A percentile compares a stretch with the other conserved stretches of the same genome.
Evolutionary conservation across 2,113 vertebrate genomes (phyloP).

Genomic region (Calyptommatus sinebrachiatus): DNA sequence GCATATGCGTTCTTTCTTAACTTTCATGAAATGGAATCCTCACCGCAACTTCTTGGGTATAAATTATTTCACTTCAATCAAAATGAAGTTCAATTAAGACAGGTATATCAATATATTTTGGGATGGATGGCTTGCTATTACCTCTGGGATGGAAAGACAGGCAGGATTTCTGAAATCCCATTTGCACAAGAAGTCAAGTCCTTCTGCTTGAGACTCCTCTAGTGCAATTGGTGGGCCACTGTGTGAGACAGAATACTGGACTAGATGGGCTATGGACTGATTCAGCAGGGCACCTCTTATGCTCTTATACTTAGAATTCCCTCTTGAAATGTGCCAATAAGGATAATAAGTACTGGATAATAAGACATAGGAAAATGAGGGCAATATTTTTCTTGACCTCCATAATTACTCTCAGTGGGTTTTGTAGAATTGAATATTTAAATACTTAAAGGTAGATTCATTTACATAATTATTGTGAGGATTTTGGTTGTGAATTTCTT

Average conservation of each 20-base stretch:
- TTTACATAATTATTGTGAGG: too few relatives aligned
- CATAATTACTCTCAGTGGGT: background rate
- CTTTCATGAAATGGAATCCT: constrained; percentile 68
- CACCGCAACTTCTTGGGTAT: constrained; percentile 66
- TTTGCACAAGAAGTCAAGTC: background rate
- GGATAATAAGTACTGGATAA: background rate
- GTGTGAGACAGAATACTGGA: too few relatives aligned
- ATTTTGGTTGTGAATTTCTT: too few relatives aligned
- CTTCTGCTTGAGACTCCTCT: background rate
- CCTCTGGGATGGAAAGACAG: background rate
- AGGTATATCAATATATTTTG: constrained; percentile 60
- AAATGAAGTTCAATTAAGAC: constrained; percentile 63
- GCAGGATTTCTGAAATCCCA: too few relatives aligned
- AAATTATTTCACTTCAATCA: constrained; percentile 67
- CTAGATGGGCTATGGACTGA: too few relatives aligned
- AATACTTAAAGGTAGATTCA: background rate
- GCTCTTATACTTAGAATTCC: background rate
- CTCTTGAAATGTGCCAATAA: background rate
- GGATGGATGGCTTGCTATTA: background rate
- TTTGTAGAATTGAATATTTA: background rate
- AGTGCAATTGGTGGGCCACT: too few relatives aligned
- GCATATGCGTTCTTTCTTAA: constrained; percentile 69
- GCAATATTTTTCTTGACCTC: background rate
- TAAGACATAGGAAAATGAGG: background rate
- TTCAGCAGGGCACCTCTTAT: too few relatives aligned